A percentile compares a stretch with the other conserved stretches of the same genome.
Evolutionary conservation across 2,113 vertebrate species (phyloP).

Genomic region (Vulpes vulpes): DNA sequence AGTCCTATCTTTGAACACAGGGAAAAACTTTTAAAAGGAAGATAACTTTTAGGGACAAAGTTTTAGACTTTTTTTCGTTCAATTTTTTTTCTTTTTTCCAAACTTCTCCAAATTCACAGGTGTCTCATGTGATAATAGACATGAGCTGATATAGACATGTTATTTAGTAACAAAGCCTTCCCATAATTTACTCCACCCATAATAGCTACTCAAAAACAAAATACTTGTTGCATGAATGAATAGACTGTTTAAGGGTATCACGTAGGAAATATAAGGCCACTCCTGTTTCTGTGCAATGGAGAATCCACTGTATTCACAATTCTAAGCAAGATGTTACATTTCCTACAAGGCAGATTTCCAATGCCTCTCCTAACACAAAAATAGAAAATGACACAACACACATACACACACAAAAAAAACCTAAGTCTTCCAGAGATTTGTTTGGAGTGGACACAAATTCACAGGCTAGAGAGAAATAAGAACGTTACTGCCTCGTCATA

Average conservation of each 20-base stretch:
- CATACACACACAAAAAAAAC: too few species aligned
- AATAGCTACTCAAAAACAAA: background rate
- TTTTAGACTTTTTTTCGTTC: background rate
- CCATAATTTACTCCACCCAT: background rate
- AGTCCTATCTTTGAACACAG: background rate
- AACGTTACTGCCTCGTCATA: background rate
- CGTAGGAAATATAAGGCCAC: background rate
- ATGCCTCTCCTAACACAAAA: background rate
- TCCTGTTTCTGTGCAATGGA: background rate
- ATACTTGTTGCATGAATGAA: background rate
- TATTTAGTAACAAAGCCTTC: background rate
- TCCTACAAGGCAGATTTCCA: background rate
- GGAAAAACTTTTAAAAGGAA: background rate
- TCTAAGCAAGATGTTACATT: background rate
- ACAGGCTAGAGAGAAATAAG: background rate
- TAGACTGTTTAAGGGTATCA: background rate
- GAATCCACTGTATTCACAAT: constrained; percentile 4
- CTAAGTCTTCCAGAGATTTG: background rate
- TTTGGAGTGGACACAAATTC: background rate
- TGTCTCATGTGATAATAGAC: background rate
- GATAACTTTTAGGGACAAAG: background rate
- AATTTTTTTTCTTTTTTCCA: background rate
- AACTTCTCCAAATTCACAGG: constrained; percentile 5
- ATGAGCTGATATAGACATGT: background rate
- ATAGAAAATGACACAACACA: background rate